Evolutionary conservation across 2,888 invertebrate genomes (phyloP).

Genomic region (Epiblema foenella): DNA sequence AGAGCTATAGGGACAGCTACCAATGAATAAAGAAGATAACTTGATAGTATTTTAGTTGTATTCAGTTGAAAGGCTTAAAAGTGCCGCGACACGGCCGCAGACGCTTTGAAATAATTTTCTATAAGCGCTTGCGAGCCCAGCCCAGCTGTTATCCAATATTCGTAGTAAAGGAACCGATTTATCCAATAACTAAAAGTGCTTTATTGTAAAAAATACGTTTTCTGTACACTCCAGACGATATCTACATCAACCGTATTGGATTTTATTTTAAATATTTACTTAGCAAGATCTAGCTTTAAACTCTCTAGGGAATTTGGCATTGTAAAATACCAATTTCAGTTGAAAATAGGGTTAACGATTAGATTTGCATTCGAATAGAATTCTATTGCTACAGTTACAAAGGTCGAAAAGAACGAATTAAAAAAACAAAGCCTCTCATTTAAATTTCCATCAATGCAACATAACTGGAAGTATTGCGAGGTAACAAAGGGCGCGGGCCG

Average conservation of each 20-base stretch:
- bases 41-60: neutral
- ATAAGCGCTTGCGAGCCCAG: conserved; percentile 54
- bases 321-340: neutral
- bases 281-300: neutral
- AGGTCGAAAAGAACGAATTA: conserved; percentile 19
- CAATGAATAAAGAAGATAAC: neutral
- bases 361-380: conserved; percentile 32
- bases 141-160: conserved; percentile 66
- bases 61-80: neutral
- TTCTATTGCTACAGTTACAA: conserved; percentile 36
- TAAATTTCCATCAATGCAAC: conserved; percentile 50
- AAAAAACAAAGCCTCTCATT: conserved; percentile 51
- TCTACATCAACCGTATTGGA: conserved; percentile 6
- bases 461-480: conserved; percentile 55
- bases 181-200: conserved; percentile 53
- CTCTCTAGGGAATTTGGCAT: neutral
- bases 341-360: neutral
- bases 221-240: neutral
- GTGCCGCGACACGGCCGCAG: conserved; percentile 55
- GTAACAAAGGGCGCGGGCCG: conserved; percentile 50
- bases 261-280: conserved; percentile 9
- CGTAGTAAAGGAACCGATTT: conserved; percentile 60
- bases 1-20: neutral
- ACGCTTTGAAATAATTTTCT: conserved; percentile 67
- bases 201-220: conserved; percentile 10